A percentile compares a stretch with the other conserved stretches of the same genome.
These are phyloP conservation scores for Netelia inedita DNA, from an alignment of 2,888 invertebrate species.

Conservation along the genomic window DNA sequence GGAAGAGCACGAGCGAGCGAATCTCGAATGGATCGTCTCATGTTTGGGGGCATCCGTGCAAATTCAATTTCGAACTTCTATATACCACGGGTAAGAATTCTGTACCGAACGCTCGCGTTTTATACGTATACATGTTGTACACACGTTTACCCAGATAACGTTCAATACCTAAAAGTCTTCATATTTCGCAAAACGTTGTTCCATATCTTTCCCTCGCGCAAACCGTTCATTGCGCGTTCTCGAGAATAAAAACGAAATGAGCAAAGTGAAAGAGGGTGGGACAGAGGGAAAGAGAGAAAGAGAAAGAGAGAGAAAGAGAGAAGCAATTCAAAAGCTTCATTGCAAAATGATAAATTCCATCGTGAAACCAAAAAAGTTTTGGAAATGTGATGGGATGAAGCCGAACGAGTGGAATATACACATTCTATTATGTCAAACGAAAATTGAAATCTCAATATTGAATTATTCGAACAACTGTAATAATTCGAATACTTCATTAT, in stretches of 20 bases:
- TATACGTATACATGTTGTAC: slow-evolving; percentile 52
- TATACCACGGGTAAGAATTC: slow-evolving; percentile 75
- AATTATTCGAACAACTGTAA: not conserved
- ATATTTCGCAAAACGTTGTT: slow-evolving; percentile 2
- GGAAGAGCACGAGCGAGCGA: slow-evolving; percentile 34
- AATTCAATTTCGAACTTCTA: slow-evolving; percentile 70
- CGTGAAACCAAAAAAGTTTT: not conserved
- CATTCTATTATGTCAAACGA: not conserved
- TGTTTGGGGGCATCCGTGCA: slow-evolving; percentile 67
- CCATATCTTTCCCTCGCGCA: slow-evolving; percentile 8
- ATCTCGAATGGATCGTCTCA: slow-evolving; percentile 60
- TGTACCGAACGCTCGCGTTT: slow-evolving; percentile 70
- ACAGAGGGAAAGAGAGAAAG: not conserved
- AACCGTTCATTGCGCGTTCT: slow-evolving; percentile 13
- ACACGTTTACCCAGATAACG: slow-evolving; percentile 31
- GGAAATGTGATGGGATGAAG: not conserved
- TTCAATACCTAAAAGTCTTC: slow-evolving; percentile 24
- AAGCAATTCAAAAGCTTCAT: not conserved
- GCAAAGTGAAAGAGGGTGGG: not conserved
- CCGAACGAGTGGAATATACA: not conserved
- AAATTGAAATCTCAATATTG: not conserved
- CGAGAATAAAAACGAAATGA: not conserved
- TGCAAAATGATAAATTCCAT: not conserved
- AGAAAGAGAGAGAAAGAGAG: not conserved
- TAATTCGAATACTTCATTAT: not conserved